Evolutionary conservation across 2,797 vertebrate genomes (phyloP).

Genomic region (Microchirus variegatus): DNA sequence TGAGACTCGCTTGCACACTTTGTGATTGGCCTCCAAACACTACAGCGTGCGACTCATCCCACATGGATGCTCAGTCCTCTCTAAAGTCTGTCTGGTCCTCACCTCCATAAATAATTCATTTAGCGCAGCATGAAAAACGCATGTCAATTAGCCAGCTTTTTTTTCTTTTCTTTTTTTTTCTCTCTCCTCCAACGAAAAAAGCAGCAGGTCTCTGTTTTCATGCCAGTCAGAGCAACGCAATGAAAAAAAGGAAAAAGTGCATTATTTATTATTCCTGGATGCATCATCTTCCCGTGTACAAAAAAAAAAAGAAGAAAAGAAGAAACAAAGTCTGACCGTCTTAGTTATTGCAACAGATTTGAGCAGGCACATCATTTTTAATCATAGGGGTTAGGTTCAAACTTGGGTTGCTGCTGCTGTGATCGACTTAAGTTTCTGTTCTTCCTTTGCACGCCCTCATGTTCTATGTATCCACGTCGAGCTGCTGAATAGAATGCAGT

Average conservation of each 20-base stretch:
- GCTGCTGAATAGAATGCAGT: slow-evolving; percentile 6
- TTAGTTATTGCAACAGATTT: slow-evolving; percentile 63
- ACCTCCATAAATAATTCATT: slow-evolving; percentile 76
- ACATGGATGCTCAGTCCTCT: slow-evolving; percentile 49
- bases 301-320: slow-evolving; percentile 12
- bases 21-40: slow-evolving; percentile 27
- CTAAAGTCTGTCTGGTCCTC: slow-evolving; percentile 49
- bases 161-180: slow-evolving; percentile 70
- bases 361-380: slow-evolving; percentile 12
- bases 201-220: slow-evolving; percentile 49
- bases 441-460: background rate
- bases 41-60: slow-evolving; percentile 44
- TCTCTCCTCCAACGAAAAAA: slow-evolving; percentile 62
- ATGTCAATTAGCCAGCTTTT: slow-evolving; percentile 75
- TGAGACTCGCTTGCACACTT: slow-evolving; percentile 7
- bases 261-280: slow-evolving; percentile 74
- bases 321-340: slow-evolving; percentile 42
- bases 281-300: slow-evolving; percentile 37
- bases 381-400: slow-evolving; percentile 6
- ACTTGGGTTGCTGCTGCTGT: slow-evolving; percentile 20
- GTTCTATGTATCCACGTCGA: slow-evolving; percentile 9
- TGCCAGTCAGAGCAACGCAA: slow-evolving; percentile 40
- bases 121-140: slow-evolving; percentile 74
- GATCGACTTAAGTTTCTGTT: slow-evolving; percentile 26
- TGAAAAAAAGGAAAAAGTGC: slow-evolving; percentile 41